Evolutionary conservation across 35 echinoderm and acorn worm species (phyloP), one percentile per base, ranked within the genome.

Genomic region (Diadema setosum): DNA sequence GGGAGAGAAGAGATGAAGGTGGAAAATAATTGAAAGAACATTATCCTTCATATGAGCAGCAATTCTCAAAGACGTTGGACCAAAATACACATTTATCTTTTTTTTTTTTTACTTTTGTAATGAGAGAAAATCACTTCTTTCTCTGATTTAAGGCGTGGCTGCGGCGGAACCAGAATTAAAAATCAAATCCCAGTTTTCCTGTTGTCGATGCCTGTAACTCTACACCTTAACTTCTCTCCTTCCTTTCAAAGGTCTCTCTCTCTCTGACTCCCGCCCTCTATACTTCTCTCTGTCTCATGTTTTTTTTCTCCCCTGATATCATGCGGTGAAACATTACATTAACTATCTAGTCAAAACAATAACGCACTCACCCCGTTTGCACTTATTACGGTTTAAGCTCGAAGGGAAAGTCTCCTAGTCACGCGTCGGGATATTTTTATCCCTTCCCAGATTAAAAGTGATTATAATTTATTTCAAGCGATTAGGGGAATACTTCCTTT

Each of bases 121-220:
- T n/a, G n/a, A n/a, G n/a, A n/a, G n/a, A n/a, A n/a, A n/a, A n/a
- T n/a, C n/a, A n/a, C n/a, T n/a, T n/a, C n/a, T n/a, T n/a, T n/a
- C n/a, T n/a, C n/a, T n/a, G n/a, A n/a, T n/a, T n/a, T 67, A 34
- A 78, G 73, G 73, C 73, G 73, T 78, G 73, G 73, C 30, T 41
- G 73, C 35, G 44, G 33, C 73, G 73, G 73, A 78, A 78, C 73
- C 73, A 78, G 73, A 78, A 78, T 78, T 78, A 78, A 78, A 78
- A 78, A 78, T 8, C 44, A 78, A 78, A 78, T 78, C 73, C 40
- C 73, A 5, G 34, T 78, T 78, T 78, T 78, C 73, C 73, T 78
- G 73, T 78, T 78, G 73, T 78, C 73, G 33, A 21, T 39, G 40
- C n/a, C 73, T 36, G 73, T 78, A 78, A 78, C 73, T 78, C 73